Evolutionary conservation across 2,888 invertebrate species (phyloP), one percentile per base, ranked within the genome.

Genomic region (Nemoura dubitans): DNA sequence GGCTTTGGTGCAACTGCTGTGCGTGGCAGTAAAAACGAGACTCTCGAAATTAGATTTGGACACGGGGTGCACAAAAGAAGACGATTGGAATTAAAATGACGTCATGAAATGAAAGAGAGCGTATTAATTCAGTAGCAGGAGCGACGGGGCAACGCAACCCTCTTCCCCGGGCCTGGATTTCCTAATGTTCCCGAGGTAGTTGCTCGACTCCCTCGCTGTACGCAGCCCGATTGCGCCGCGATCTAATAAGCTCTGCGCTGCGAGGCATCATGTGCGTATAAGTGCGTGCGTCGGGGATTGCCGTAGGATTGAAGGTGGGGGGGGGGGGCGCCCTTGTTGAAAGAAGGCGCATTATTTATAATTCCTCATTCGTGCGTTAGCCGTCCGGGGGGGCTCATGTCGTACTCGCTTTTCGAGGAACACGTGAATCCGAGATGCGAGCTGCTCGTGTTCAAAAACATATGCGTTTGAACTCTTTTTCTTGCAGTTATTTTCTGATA

Each of bases 111-210:
- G 59, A 59, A 59, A 59, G 59, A 84, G 76, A 84, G 28, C 28
- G 85, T 42, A 76, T 59, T 59, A 59, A 84, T 76, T 76, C 85
- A n/a, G 85, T 10, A 59, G 85, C 85, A 84, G 59, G 36, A 84
- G 28, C 76, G 36, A n/a, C 42, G 36, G 28, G 0, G 0, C n/a
- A n/a, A n/a, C n/a, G 25, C 76, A 25, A 28, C 76, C 59, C 76
- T 43, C 59, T 3, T 43, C 30, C 36, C 21, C 28, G 42, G 76
- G 28, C n/a, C n/a, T 36, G n/a, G 21, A n/a, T 28, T 84, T 43
- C 85, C 26, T 81, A 81, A 81, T 81, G 59, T 59, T 21, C 59
- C 16, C 59, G 21, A 21, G 59, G 59, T 59, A 59, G 59, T 59
- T 59, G 3, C 5, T 59, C 59, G 59, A 1, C 21, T 7, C 59